phyloP scores from a whole-genome alignment of 1,140 invertebrate species.

The Colletes latitarsis region DNA sequence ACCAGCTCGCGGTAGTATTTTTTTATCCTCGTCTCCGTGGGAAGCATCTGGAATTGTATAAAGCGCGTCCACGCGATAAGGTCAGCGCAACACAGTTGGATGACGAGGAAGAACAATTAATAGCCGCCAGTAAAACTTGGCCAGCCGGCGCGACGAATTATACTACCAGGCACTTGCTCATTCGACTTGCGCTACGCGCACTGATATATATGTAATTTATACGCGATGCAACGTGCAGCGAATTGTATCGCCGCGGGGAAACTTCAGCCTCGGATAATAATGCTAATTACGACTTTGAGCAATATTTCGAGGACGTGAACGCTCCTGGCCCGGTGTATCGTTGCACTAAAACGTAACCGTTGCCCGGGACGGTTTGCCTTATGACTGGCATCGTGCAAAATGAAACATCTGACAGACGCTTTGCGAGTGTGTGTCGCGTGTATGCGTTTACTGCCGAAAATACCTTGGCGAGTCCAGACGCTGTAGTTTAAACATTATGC shows the following conservation, averaged over 20 bases:
- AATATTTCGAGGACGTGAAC: constrained; percentile 44
- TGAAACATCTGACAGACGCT: constrained; percentile 24
- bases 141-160: constrained; percentile 14
- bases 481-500: constrained; percentile 16
- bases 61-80: constrained; percentile 10
- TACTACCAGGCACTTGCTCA: constrained; percentile 10
- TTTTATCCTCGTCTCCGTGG: no score
- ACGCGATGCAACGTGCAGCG: constrained; percentile 41
- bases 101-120: constrained; percentile 34
- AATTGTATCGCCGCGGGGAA: constrained; percentile 26
- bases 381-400: constrained; percentile 17
- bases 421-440: background rate
- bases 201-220: constrained; percentile 42
- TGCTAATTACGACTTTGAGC: constrained; percentile 44
- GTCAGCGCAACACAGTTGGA: background rate
- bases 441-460: constrained; percentile 11
- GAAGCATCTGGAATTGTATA: background rate
- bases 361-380: background rate
- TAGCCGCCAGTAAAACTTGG: constrained; percentile 25
- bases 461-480: background rate
- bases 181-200: constrained; percentile 27
- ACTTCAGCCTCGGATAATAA: constrained; percentile 36
- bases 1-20: no score
- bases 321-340: background rate
- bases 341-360: background rate